A percentile compares a stretch with the other conserved stretches of the same genome.
These are phyloP conservation scores for Drosophila anomelani DNA, from an alignment of 2,888 invertebrate genomes.

Conservation along the genomic window DNA sequence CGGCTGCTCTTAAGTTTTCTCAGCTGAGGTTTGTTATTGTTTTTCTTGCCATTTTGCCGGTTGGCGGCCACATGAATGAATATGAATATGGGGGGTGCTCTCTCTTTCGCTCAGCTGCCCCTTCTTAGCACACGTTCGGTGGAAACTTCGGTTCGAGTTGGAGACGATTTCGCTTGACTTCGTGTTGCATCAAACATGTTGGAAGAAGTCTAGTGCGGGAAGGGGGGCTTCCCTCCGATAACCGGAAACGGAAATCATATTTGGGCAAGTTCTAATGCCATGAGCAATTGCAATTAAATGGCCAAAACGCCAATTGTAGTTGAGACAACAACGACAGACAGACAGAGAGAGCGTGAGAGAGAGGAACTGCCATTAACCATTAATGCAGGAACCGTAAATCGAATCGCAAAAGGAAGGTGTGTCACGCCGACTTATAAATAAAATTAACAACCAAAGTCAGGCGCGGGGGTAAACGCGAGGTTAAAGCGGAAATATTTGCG, in stretches of 20 bases:
- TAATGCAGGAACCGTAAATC: constrained; percentile 68
- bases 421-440: constrained; percentile 79
- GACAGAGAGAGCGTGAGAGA: not conserved
- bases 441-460: constrained; percentile 71
- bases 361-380: constrained; percentile 61
- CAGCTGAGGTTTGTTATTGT: constrained; percentile 79
- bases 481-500: constrained; percentile 75
- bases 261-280: constrained; percentile 54
- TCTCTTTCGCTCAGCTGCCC: constrained; percentile 21
- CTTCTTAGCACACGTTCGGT: constrained; percentile 9
- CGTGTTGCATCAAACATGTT: constrained; percentile 75
- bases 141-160: constrained; percentile 49
- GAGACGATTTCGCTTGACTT: constrained; percentile 52
- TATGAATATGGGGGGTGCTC: constrained; percentile 48
- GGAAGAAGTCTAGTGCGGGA: constrained; percentile 8
- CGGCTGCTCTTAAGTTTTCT: constrained; percentile 49
- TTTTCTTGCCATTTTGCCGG: constrained; percentile 75
- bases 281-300: constrained; percentile 57
- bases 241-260: constrained; percentile 71
- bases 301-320: constrained; percentile 56
- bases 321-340: constrained; percentile 4
- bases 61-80: constrained; percentile 69
- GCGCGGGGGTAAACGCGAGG: constrained; percentile 9
- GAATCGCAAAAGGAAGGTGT: constrained; percentile 70
- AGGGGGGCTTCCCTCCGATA: not conserved